Evolutionary conservation across 2,888 invertebrate genomes (phyloP).

Genomic region (Nemotelus pantherinus): DNA sequence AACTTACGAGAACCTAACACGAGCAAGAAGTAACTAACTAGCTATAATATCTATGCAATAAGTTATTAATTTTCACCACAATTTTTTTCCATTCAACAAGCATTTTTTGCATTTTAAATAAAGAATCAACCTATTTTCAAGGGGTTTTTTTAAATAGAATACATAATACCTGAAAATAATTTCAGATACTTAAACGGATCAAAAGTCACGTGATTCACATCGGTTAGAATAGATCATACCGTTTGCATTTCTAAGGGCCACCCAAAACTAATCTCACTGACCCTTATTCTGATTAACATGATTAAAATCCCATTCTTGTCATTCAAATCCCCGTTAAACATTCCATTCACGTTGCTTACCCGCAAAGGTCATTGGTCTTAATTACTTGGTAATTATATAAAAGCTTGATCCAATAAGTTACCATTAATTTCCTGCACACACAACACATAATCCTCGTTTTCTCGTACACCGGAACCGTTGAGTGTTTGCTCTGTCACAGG

Average conservation of each 20-base stretch:
- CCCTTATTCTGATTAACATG: slow-evolving; percentile 21
- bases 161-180: too few species aligned
- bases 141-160: too few species aligned
- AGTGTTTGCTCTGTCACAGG: slow-evolving; percentile 18
- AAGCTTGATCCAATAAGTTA: slow-evolving; percentile 31
- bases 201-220: neutral
- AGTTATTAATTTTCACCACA: too few species aligned
- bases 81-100: too few species aligned
- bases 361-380: slow-evolving; percentile 38
- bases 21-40: too few species aligned
- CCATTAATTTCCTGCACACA: slow-evolving; percentile 18
- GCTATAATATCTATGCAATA: too few species aligned
- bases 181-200: slow-evolving; percentile 17
- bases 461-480: neutral
- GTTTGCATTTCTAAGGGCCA: neutral
- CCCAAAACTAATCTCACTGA: neutral
- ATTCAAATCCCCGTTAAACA: neutral
- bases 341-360: neutral
- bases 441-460: neutral
- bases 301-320: slow-evolving; percentile 27
- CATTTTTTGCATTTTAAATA: too few species aligned
- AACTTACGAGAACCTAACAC: too few species aligned
- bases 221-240: neutral
- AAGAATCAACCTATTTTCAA: too few species aligned
- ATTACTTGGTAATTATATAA: slow-evolving; percentile 42